phyloP scores from a whole-genome alignment of 2,113 vertebrate genomes.

The Nanger granti region DNA sequence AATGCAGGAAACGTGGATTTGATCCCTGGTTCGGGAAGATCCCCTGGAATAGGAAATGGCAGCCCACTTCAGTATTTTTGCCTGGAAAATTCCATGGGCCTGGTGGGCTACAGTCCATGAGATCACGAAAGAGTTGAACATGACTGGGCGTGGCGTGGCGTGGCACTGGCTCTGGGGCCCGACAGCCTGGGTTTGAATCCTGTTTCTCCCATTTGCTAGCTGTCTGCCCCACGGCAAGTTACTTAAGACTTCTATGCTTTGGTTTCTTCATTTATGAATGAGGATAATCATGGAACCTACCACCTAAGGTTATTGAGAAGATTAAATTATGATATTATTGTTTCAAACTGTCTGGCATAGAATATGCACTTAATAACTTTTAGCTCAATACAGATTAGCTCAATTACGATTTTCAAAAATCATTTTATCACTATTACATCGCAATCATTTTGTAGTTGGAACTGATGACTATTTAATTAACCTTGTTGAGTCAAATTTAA shows the following conservation, averaged over 20 bases:
- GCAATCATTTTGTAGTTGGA: neutral
- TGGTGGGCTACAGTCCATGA: neutral
- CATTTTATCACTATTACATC: neutral
- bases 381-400: neutral
- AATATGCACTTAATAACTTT: neutral
- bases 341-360: neutral
- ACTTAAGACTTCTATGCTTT: neutral
- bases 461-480: neutral
- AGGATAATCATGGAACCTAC: neutral
- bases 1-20: neutral
- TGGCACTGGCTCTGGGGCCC: neutral
- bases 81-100: neutral
- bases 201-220: neutral
- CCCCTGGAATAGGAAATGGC: neutral
- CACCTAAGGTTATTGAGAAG: neutral
- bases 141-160: rapidly evolving
- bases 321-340: neutral
- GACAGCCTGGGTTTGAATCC: neutral
- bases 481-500: neutral
- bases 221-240: neutral
- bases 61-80: neutral
- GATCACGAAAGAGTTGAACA: neutral
- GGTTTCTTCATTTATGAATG: neutral
- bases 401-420: neutral
- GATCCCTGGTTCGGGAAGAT: neutral